phyloP scores from a whole-genome alignment of 2,113 vertebrate genomes.

The Hymenochirus boettgeri region DNA sequence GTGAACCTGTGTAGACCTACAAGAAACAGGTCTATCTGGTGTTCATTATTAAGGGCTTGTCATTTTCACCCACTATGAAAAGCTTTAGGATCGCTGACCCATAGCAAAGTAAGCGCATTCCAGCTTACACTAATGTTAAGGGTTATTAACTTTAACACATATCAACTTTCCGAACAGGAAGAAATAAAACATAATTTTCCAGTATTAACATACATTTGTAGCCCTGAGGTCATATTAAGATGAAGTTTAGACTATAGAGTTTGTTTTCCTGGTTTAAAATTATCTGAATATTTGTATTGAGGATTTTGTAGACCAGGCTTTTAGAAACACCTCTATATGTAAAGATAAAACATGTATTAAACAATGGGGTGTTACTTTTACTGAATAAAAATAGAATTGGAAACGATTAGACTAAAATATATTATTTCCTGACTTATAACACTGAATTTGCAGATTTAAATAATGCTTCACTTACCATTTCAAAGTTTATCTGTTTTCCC shows the following conservation, averaged over 20 bases:
- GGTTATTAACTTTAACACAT: slow-evolving; percentile 51
- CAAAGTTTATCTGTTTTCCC: too few species aligned
- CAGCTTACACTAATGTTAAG: slow-evolving; percentile 49
- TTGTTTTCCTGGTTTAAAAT: background rate
- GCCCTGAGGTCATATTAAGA: background rate
- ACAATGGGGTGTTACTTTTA: too few species aligned
- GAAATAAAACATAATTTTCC: slow-evolving; percentile 44
- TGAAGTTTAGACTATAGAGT: background rate
- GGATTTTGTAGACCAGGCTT: too few species aligned
- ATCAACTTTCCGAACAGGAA: slow-evolving; percentile 49
- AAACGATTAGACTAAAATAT: too few species aligned
- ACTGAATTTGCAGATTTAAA: too few species aligned
- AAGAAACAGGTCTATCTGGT: slow-evolving; percentile 43
- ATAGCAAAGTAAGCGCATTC: slow-evolving; percentile 51
- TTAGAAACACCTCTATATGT: too few species aligned
- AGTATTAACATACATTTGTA: slow-evolving; percentile 44
- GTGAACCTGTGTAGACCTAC: too few species aligned
- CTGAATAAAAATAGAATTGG: too few species aligned
- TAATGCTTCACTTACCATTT: too few species aligned
- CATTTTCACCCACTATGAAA: slow-evolving; percentile 55
- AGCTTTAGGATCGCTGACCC: slow-evolving; percentile 57
- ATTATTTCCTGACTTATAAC: too few species aligned
- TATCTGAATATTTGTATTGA: too few species aligned
- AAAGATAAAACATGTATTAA: too few species aligned
- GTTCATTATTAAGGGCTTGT: slow-evolving; percentile 51